A percentile compares a stretch with the other conserved stretches of the same genome.
Conservation (phyloP, 2,797 vertebrate species). For the Xyrichtys novacula region DNA sequence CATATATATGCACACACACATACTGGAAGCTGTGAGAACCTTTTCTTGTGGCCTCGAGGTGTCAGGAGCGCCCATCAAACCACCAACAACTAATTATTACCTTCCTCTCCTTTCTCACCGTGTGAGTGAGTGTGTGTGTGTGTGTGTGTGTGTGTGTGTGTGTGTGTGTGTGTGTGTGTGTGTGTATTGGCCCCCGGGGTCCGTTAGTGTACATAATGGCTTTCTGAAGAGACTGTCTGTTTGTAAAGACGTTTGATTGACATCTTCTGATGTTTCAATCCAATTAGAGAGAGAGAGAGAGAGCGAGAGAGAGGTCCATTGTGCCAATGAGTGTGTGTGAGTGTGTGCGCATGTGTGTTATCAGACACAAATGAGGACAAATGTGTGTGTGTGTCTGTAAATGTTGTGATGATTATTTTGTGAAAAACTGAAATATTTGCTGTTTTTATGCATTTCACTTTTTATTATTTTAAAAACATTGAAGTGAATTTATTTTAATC, state of each 20-base stretch:
- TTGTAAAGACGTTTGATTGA: constrained; percentile 80
- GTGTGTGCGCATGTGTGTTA: constrained; percentile 27
- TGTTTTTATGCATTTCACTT: no score
- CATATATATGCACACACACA: constrained; percentile 30
- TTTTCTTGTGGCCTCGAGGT: constrained; percentile 70
- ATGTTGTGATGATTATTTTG: no score
- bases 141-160: constrained; percentile 23
- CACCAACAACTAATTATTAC: constrained; percentile 77
- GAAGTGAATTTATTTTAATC: no score
- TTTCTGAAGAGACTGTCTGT: constrained; percentile 75
- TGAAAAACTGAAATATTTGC: no score
- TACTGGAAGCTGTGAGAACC: constrained; percentile 65
- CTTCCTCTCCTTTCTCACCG: constrained; percentile 63
- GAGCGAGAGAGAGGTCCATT: constrained; percentile 37
- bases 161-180: constrained; percentile 34
- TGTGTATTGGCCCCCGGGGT: constrained; percentile 51
- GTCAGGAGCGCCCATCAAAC: constrained; percentile 73
- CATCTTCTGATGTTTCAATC: constrained; percentile 77
- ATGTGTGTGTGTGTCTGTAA: constrained; percentile 22
- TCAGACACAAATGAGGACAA: no score
- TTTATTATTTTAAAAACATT: no score
- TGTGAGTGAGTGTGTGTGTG: constrained; percentile 34
- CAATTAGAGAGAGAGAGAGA: constrained; percentile 68
- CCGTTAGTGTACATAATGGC: constrained; percentile 75
- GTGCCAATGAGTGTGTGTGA: constrained; percentile 20